Conservation (phyloP, 1,140 invertebrate genomes). For the Trachymyrmex cornetzi region DNA sequence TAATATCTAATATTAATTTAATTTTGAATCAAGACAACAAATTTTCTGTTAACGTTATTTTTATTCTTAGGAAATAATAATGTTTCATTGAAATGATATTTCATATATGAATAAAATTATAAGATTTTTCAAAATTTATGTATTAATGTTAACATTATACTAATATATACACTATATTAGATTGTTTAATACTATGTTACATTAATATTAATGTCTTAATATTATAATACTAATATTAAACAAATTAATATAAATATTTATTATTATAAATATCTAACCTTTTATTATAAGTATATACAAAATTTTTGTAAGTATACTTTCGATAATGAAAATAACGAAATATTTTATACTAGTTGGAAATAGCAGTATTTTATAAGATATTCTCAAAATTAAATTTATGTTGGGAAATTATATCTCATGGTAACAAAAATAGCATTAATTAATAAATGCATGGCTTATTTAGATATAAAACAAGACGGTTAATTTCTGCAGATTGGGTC, state of each 20-base stretch:
- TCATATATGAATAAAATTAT: neutral
- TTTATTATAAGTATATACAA: neutral
- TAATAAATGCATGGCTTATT: neutral
- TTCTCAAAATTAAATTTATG: neutral
- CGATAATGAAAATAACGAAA: too few species aligned
- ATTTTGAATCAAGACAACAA: neutral
- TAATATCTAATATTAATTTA: neutral
- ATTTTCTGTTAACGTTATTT: neutral
- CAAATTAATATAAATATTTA: conserved; percentile 11
- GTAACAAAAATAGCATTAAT: conserved; percentile 4
- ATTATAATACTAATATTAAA: conserved; percentile 35
- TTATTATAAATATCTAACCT: neutral
- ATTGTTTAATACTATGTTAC: conserved; percentile 9
- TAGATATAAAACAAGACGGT: neutral
- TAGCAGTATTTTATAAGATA: neutral
- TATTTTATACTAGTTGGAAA: too few species aligned
- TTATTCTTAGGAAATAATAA: neutral
- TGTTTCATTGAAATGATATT: neutral
- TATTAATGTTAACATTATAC: neutral
- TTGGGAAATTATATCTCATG: neutral
- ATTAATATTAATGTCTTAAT: conserved; percentile 34
- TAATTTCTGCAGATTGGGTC: neutral
- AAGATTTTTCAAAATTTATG: neutral
- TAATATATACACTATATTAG: conserved; percentile 11
- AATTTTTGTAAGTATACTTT: neutral